Evolutionary conservation across 2,888 invertebrate species (phyloP), one percentile per base, ranked within the genome.

Genomic region (Plagiodera versicolora): DNA sequence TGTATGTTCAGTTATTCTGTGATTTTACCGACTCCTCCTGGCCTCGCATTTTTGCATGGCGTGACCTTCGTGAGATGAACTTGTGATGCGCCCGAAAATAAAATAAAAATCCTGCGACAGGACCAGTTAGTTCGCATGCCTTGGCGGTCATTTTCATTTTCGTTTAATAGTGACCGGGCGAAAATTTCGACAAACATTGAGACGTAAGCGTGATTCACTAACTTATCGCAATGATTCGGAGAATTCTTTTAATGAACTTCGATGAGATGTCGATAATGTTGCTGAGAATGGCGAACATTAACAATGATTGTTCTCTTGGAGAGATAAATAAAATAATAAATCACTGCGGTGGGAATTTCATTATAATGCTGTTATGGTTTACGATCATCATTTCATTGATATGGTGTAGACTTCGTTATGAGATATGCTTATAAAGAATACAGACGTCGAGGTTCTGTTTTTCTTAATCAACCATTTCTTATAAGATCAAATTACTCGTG

Each of bases 291-390:
- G 39, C 39, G 14, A 39, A 14, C 14, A 39, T 39, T 2, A 24
- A 24, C 24, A 24, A 24, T 24, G 6, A 24, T 24, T 39, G n/a
- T 39, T 39, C 14, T 6, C 11, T 39, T 6, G 14, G 39, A 39
- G 11, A 11, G n/a, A 44, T 53, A 18, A 53, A 53, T 53, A 53
- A 53, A 53, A 44, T 24, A 53, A 53, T 53, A 44, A 44, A 53
- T 53, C 53, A 44, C 4, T 11, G 53, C 28, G 17, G 14, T 6
- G 14, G 44, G 17, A 44, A 44, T 53, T 47, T 20, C 49, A 56
- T 56, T 45, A 32, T 46, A 14, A 49, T 56, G 35, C 47, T 44
- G 44, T 53, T 56, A 49, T 47, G 39, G 39, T 39, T 39, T 10
- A 39, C 14, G 14, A 14, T 14, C 39, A 39, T 49, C 16, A 11